These are phyloP conservation scores for Sebastes iracundus DNA, from an alignment of 2,797 vertebrate genomes.

Conservation along the genomic window DNA sequence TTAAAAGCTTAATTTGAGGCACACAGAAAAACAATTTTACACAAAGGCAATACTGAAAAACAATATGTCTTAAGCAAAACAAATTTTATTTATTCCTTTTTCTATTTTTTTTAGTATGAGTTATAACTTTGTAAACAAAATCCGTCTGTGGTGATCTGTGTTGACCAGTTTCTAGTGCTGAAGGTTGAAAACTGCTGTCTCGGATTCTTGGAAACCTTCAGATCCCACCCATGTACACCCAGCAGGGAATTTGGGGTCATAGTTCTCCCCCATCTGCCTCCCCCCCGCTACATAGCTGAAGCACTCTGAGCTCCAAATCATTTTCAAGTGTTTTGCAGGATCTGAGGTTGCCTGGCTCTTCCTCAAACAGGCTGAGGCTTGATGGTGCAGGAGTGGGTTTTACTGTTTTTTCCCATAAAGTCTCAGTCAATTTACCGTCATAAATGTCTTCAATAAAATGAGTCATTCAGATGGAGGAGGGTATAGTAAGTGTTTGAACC, in stretches of 20 bases:
- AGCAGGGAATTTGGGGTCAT: conserved; percentile 44
- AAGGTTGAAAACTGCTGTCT: conserved; percentile 33
- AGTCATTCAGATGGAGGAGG: conserved; percentile 32
- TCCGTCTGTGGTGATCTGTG: background rate
- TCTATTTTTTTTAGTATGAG: background rate
- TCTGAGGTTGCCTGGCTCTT: conserved; percentile 10
- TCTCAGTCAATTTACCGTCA: conserved; percentile 5
- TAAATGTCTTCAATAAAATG: conserved; percentile 49
- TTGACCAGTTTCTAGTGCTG: background rate
- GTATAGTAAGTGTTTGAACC: conserved; percentile 21
- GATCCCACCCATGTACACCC: conserved; percentile 40
- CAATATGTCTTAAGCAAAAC: background rate
- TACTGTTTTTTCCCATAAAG: conserved; percentile 30
- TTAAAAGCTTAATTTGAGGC: background rate
- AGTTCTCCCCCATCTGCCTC: conserved; percentile 3
- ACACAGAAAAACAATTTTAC: background rate
- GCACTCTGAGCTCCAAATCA: conserved; percentile 30
- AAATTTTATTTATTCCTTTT: background rate
- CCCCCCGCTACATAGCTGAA: conserved; percentile 19
- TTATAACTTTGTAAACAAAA: background rate
- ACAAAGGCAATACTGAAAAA: background rate
- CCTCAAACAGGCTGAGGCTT: conserved; percentile 45
- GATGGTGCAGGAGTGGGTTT: conserved; percentile 43
- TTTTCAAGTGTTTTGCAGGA: conserved; percentile 36
- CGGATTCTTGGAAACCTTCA: conserved; percentile 53